Evolutionary conservation across 2,113 vertebrate species (phyloP), one percentile per base, ranked within the genome.

Genomic region (Pampusana beccarii): DNA sequence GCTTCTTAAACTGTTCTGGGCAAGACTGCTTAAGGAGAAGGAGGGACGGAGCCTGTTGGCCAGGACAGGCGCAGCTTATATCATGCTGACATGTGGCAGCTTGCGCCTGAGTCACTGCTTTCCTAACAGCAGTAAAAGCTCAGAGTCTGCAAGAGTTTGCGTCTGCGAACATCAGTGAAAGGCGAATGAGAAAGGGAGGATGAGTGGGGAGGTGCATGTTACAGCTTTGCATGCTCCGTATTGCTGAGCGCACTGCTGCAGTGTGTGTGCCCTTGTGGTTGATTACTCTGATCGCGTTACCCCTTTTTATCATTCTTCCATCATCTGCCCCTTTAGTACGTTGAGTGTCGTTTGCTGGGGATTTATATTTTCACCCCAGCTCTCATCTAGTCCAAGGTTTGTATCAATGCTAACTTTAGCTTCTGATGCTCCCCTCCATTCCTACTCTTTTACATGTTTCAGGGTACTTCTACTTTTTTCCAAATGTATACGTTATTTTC

Each of bases 41-140:
- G 60, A 51, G 40, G 36, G 46, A 42, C 91, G 93, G 73, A 95
- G 89, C 72, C 86, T 91, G 83, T 96, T 96, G 53, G 56, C 48
- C 91, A 31, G 46, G 88, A 42, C 42, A 44, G 72, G 56, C 78
- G 53, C 57, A 84, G 66, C 24, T 74, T 89, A 15, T 73, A n/a
- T 77, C 60, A 26, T 3, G 4, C 65, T 89, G 48, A n/a, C 72
- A 0, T 93, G 91, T 91, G 65, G 86, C 83, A 85, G 77, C 96
- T 92, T 93, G 94, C 3, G 14, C 40, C 77, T 81, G 89, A 92
- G 77, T 91, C 89, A 79, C 48, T 71, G 89, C 77, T 93, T 93
- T 95, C 69, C 38, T 71, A 95, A 91, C 57, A 42, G 48, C 69
- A 53, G 61, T 56, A 48, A 44, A 64, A 88, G 62, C 77, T 88